phyloP scores from a whole-genome alignment of 2,888 invertebrate genomes.

The Sturmia bella region DNA sequence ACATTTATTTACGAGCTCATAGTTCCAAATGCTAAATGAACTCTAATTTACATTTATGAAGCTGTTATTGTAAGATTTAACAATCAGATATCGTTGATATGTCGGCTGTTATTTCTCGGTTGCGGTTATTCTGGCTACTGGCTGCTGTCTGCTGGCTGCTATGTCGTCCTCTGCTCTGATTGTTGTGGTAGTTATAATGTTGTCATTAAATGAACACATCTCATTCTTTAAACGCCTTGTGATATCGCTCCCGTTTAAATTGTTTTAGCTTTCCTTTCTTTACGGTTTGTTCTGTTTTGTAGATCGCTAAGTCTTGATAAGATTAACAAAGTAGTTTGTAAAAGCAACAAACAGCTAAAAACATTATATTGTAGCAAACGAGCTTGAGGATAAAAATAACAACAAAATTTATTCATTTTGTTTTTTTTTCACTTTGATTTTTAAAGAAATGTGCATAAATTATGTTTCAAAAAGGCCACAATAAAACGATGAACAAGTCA shows the following conservation, averaged over 20 bases:
- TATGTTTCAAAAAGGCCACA: slow-evolving; percentile 52
- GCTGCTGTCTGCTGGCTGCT: background rate
- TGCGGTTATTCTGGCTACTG: slow-evolving; percentile 12
- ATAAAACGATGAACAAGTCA: slow-evolving; percentile 35
- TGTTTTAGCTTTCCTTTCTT: slow-evolving; percentile 24
- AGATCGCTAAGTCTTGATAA: slow-evolving; percentile 65
- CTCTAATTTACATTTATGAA: slow-evolving; percentile 81
- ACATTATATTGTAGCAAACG: slow-evolving; percentile 50
- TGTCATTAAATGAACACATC: slow-evolving; percentile 67
- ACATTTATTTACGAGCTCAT: slow-evolving; percentile 81
- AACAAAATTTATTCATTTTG: slow-evolving; percentile 14
- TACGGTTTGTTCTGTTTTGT: slow-evolving; percentile 52
- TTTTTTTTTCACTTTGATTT: background rate
- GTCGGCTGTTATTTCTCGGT: slow-evolving; percentile 1
- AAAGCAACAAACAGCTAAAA: slow-evolving; percentile 38
- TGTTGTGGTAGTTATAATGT: slow-evolving; percentile 49
- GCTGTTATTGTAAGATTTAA: slow-evolving; percentile 75
- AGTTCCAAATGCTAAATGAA: slow-evolving; percentile 79
- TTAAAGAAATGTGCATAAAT: slow-evolving; percentile 63
- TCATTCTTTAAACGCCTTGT: slow-evolving; percentile 62
- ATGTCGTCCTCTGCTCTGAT: background rate
- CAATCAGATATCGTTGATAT: slow-evolving; percentile 54
- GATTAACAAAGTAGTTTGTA: slow-evolving; percentile 68
- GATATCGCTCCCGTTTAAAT: slow-evolving; percentile 62
- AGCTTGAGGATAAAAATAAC: slow-evolving; percentile 50